A percentile compares a stretch with the other conserved stretches of the same genome.
Evolutionary conservation across 1,140 invertebrate species (phyloP).

Genomic region (Sarcophaga bullata): DNA sequence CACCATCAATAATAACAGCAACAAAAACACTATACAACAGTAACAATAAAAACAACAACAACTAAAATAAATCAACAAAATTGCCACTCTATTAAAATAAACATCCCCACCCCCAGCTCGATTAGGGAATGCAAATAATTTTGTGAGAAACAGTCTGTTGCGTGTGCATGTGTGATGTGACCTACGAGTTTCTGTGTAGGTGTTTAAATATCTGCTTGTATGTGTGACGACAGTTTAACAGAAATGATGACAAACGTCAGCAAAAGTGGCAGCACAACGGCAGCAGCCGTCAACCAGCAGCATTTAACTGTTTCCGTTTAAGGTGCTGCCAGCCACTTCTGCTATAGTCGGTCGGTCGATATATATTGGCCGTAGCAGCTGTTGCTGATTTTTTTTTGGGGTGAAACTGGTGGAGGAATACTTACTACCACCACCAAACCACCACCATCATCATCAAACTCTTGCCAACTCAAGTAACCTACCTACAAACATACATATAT

Average conservation of each 20-base stretch:
- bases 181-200: background rate
- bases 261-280: conserved; percentile 29
- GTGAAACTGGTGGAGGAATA: background rate
- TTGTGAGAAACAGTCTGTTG: background rate
- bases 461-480: too few relatives aligned
- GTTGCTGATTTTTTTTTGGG: conserved; percentile 10
- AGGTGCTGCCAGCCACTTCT: conserved; percentile 31
- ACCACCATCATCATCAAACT: background rate
- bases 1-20: background rate
- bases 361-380: background rate
- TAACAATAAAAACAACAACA: too few relatives aligned
- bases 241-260: conserved; percentile 28
- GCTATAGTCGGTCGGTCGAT: background rate
- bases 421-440: background rate
- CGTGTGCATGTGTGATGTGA: background rate
- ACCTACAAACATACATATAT: background rate
- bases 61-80: too few relatives aligned
- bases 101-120: background rate
- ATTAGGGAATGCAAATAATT: background rate
- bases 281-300: conserved; percentile 39
- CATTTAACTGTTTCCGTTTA: conserved; percentile 35
- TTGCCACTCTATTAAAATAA: background rate
- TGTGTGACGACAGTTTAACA: background rate
- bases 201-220: too few relatives aligned
- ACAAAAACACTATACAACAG: too few relatives aligned